phyloP scores from a whole-genome alignment of 1,140 invertebrate genomes.

The Drosophila fuyamai region DNA sequence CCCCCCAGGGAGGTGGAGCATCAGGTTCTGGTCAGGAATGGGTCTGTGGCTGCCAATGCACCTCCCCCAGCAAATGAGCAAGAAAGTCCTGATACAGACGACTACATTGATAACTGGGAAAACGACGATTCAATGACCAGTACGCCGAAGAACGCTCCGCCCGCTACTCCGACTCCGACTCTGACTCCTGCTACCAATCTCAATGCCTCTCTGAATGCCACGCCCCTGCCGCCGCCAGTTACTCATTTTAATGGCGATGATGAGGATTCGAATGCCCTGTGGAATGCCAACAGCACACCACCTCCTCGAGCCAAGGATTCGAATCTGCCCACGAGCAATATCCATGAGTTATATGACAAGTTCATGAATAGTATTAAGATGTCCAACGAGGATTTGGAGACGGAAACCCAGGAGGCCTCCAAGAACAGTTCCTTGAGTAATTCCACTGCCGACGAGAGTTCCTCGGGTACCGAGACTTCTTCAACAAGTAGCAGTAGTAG shows the following conservation, averaged over 20 bases:
- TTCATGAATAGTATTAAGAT: constrained; percentile 81
- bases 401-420: not conserved
- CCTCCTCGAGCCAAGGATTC: constrained; percentile 48
- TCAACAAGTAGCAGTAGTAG: constrained; percentile 49
- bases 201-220: not conserved
- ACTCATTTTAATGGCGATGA: constrained; percentile 45
- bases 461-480: constrained; percentile 36
- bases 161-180: not conserved
- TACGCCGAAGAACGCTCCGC: constrained; percentile 46
- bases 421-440: constrained; percentile 56
- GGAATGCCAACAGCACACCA: constrained; percentile 72
- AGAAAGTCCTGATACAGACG: constrained; percentile 79
- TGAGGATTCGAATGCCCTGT: constrained; percentile 69
- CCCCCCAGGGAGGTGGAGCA: constrained; percentile 28
- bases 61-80: constrained; percentile 29
- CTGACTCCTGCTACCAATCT: not conserved
- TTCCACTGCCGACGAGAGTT: constrained; percentile 56
- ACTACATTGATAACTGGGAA: constrained; percentile 83
- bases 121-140: constrained; percentile 70
- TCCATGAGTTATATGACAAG: constrained; percentile 77
- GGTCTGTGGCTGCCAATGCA: constrained; percentile 41
- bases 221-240: constrained; percentile 1
- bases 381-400: constrained; percentile 8
- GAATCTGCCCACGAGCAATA: constrained; percentile 34
- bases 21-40: constrained; percentile 46